Evolutionary conservation across 2,888 invertebrate genomes (phyloP).

Genomic region (Tetramorium bicarinatum): DNA sequence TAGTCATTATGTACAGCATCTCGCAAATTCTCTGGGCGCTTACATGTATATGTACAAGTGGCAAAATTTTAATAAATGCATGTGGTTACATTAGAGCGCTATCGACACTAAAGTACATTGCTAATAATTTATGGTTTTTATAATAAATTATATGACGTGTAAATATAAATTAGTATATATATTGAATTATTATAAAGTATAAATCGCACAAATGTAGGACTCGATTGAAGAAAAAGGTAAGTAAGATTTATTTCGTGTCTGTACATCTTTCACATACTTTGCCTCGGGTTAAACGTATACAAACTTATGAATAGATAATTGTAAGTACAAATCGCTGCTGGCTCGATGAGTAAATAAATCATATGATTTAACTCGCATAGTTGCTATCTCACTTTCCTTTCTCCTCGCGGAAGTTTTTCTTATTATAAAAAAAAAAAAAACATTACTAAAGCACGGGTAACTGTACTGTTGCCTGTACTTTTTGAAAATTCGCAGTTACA

Average conservation of each 20-base stretch:
- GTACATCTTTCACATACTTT: slow-evolving; percentile 36
- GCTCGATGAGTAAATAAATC: slow-evolving; percentile 1
- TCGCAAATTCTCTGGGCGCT: slow-evolving; percentile 19
- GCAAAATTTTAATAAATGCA: slow-evolving; percentile 63
- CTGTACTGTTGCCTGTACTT: neutral
- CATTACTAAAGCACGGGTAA: slow-evolving; percentile 5
- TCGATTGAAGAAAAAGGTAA: slow-evolving; percentile 55
- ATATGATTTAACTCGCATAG: neutral
- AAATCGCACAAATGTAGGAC: slow-evolving; percentile 27
- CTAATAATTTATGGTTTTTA: neutral
- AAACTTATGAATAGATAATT: slow-evolving; percentile 41
- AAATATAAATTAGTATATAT: slow-evolving; percentile 21
- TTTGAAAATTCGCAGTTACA: slow-evolving; percentile 26
- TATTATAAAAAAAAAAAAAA: neutral
- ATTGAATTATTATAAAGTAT: neutral
- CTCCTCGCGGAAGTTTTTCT: slow-evolving; percentile 25
- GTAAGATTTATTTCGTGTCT: slow-evolving; percentile 49
- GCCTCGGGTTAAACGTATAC: slow-evolving; percentile 5
- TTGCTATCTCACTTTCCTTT: slow-evolving; percentile 51
- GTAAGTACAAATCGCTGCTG: slow-evolving; percentile 43
- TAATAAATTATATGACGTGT: slow-evolving; percentile 16
- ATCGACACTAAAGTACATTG: slow-evolving; percentile 4
- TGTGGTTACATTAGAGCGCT: slow-evolving; percentile 28
- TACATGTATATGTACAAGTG: slow-evolving; percentile 44
- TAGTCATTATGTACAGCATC: slow-evolving; percentile 66